Evolutionary conservation across 2,113 vertebrate species (phyloP), one percentile per base, ranked within the genome.

Genomic region (Centropus bengalensis): DNA sequence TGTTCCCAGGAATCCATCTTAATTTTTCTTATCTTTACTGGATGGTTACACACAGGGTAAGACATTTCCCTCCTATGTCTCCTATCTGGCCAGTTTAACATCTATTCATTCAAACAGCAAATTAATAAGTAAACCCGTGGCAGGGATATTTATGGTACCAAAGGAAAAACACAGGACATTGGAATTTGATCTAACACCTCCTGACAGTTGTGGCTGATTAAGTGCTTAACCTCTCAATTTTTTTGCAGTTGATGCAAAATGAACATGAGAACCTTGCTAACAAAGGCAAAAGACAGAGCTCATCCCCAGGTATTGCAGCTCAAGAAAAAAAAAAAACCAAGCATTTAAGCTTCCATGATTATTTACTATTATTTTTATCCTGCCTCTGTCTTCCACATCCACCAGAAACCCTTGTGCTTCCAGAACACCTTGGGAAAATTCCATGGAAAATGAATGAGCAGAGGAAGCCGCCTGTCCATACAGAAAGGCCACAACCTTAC

Each of bases 151-250:
- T 22, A 16, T 69, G 56, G 56, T 40, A 40, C 32, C 59, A 84
- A 56, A 68, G n/a, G 68, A 67, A 86, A 47, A 44, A 82, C 42
- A 51, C 26, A 68, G 62, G 62, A 85, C 21, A 30, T 40, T 76
- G 80, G 52, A 95, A 82, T 21, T 54, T 62, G 40, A 60, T 42
- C 60, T 63, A 83, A 87, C 44, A 45, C 44, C 51, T 86, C 60
- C 83, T 84, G 94, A 79, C 64, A 87, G 56, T 38, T 85, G 85
- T 67, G 49, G 66, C 69, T 95, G 70, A 91, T 93, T 82, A 90
- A 95, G 88, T 75, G 55, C 87, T 93, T 94, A 81, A 95, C 55
- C 55, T 85, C 73, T 80, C 62, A 17, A 51, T 33, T 76, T 47
- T 59, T 69, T 78, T 55, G 19, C 82, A 89, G 24, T 86, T 40